These are phyloP conservation scores for Rhopilema esculentum DNA, from an alignment of 30 jellyfish, hydroid and myxozoan species.

Conservation along the genomic window DNA sequence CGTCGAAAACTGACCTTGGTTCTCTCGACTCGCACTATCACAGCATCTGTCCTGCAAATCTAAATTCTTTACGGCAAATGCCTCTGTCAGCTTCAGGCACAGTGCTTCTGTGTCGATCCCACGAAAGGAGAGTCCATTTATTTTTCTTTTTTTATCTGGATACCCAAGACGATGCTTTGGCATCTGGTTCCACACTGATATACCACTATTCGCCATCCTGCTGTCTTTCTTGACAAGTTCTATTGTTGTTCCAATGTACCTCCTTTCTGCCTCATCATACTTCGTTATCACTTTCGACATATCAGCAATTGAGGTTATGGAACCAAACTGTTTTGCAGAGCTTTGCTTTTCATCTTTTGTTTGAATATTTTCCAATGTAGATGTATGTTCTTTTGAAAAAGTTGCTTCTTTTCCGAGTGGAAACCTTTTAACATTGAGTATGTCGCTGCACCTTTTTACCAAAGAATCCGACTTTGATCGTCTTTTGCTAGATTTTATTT, in stretches of 20 bases:
- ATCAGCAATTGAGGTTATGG: constrained; percentile 46
- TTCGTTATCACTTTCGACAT: constrained; percentile 48
- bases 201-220: not conserved
- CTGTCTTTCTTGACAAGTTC: constrained; percentile 43
- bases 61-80: constrained; percentile 13
- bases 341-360: not conserved
- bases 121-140: not conserved
- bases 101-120: not conserved
- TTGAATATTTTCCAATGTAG: not conserved
- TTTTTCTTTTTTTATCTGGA: constrained; percentile 16
- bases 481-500: not conserved
- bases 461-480: constrained; percentile 2
- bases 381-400: not conserved
- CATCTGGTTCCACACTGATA: constrained; percentile 40
- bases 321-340: not conserved
- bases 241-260: constrained; percentile 51
- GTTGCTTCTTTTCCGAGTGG: not conserved
- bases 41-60: constrained; percentile 1
- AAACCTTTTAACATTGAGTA: not conserved
- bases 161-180: constrained; percentile 48
- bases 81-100: constrained; percentile 5
- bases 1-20: not conserved
- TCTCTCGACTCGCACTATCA: not conserved
- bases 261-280: constrained; percentile 55
- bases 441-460: not conserved